Evolutionary conservation across 2,113 vertebrate species (phyloP), one percentile per base, ranked within the genome.

Genomic region (Carettochelys insculpta): DNA sequence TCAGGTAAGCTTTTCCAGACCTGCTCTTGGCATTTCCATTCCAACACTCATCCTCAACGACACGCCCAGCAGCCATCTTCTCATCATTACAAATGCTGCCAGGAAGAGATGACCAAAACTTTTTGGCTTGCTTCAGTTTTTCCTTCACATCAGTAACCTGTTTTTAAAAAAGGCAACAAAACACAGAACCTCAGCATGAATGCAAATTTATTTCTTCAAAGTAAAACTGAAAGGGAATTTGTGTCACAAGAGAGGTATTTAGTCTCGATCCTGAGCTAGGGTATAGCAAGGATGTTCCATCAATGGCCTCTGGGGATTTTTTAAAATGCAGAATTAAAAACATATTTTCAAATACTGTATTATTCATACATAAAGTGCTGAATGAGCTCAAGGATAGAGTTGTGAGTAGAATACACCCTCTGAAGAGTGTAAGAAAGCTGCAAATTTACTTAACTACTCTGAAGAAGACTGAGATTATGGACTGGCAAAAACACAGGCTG

Each of bases 71-170:
- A 11, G 98, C 98, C 89, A 98, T 98, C 95, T 98, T 98, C 94
- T 99, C 99, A 22, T 98, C 98, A 0, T 97, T 98, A 93, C 99
- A 99, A 76, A 99, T 98, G 0, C 97, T 99, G 93, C 98, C 98
- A 50, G 99, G 99, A 80, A 99, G 98, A 12, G 98, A 99, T 17
- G 99, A 99, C 99, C 99, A 99, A 97, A 99, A 99, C 96, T 99
- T 99, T 95, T 99, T 99, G 71, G 98, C 98, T 43, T 98, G 98
- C 92, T 99, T 99, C 94, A 99, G 96, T 95, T 99, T 99, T 96
- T 99, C 99, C 97, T 99, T 99, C 89, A 99, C 99, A 86, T 99
- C 99, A 31, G 86, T 98, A 86, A 99, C 99, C 99, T 99, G 88
- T 94, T 92, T 84, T 86, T n/a, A n/a, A 5, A 27, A 65, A 80